Evolutionary conservation across 2,888 invertebrate genomes (phyloP).

Genomic region (Torymus texanus): DNA sequence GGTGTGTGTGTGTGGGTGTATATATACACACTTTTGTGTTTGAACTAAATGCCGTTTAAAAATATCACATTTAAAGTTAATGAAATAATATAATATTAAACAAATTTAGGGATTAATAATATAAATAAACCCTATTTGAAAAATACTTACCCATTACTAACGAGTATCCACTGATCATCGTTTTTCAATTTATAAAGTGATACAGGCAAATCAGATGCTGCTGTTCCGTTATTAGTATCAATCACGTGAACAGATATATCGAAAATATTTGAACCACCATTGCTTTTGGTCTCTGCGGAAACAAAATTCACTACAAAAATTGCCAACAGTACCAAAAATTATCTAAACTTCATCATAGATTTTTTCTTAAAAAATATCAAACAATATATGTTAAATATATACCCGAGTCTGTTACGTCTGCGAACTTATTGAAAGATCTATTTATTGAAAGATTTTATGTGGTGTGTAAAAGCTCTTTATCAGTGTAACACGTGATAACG

Average conservation of each 20-base stretch:
- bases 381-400: too few species aligned
- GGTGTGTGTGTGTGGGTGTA: too few species aligned
- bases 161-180: slow-evolving; percentile 78
- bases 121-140: neutral
- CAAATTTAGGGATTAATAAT: neutral
- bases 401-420: too few species aligned
- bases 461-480: too few species aligned
- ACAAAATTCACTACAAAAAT: neutral
- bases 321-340: neutral
- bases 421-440: too few species aligned
- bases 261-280: neutral
- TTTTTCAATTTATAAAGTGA: slow-evolving; percentile 80
- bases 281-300: neutral
- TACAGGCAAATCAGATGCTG: slow-evolving; percentile 80
- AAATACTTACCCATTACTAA: slow-evolving; percentile 8
- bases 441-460: too few species aligned
- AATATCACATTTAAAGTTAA: neutral
- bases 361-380: too few species aligned
- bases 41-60: slow-evolving; percentile 18
- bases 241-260: slow-evolving; percentile 84
- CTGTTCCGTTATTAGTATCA: slow-evolving; percentile 81
- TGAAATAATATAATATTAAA: neutral
- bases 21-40: too few species aligned
- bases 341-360: too few species aligned
- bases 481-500: too few species aligned